Base-by-base conservation (phyloP, 2,888 invertebrate species). In the Nemotelus nigrinus region DNA sequence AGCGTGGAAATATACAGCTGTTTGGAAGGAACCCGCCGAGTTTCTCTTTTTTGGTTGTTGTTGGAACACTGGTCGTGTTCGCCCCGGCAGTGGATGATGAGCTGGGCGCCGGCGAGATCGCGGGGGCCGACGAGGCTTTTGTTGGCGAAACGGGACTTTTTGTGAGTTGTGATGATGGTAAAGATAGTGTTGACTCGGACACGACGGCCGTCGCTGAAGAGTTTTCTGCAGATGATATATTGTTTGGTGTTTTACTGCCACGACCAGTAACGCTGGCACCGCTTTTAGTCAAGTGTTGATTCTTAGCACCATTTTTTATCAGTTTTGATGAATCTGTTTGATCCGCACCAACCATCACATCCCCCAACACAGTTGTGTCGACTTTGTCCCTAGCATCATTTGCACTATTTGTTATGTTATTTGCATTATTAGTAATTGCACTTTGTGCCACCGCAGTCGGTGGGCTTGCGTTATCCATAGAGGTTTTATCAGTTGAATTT, bases 1-100 rank as follows among this genome's bases (percentile, higher is more conserved):
- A 87, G 70, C 87, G 84, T 79, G 87, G 87, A 81, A 87, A 87
- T 80, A 87, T 87, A 50, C 87, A 87, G 77, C 87, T 86, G 78
- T 87, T 87, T 74, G 87, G 87, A 80, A 87, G 81, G 80, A 87
- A 87, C 7, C 87, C 87, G 53, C 85, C 86, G n/a, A 87, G 81
- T 81, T 87, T 87, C 65, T 87, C 87, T 79, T 87, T 87, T 81
- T 87, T 87, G 25, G 82, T 81, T 2, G 85, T 83, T 45, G 83
- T 81, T 70, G 83, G 77, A 10, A 82, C 70, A 68, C 81, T 65
- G 2, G 80, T 39, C 3, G 71, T 71, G 41, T 53, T 47, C 7
- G 67, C 43, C 1, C 68, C 53, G 8, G 58, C 63, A 7, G 78
- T 78, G n/a, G 53, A 39, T 2, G 68, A 63, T 44, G 77, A 39